Conservation (phyloP, 2,797 vertebrate genomes). For the Lycodopsis pacificus region DNA sequence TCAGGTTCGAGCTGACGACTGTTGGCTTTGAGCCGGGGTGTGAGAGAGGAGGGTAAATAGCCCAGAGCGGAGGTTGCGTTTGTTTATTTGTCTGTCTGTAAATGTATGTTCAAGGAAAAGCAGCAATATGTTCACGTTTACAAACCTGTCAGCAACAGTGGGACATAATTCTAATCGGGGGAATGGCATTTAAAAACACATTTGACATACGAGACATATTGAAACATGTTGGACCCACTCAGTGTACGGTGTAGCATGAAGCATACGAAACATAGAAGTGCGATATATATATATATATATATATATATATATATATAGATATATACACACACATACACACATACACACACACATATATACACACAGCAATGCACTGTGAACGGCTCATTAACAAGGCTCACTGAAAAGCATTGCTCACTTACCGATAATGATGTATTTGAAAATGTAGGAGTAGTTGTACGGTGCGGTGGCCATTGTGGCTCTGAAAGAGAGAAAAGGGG, state of each 20-base stretch:
- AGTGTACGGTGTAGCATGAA: no score
- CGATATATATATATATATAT: background rate
- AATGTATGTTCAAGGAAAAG: constrained; percentile 11
- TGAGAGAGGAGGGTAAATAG: constrained; percentile 24
- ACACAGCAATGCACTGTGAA: background rate
- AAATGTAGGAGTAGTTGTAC: constrained; percentile 99
- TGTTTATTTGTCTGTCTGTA: constrained; percentile 1
- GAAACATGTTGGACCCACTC: background rate
- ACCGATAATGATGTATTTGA: constrained; percentile 99
- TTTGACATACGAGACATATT: background rate
- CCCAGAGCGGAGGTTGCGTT: constrained; percentile 19
- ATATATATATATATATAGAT: no score
- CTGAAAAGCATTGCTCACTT: constrained; percentile 75
- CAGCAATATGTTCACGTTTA: background rate
- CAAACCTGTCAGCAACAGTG: background rate
- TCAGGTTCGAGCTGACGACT: background rate
- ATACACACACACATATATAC: no score
- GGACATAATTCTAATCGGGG: background rate
- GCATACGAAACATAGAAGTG: background rate
- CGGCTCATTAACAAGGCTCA: background rate
- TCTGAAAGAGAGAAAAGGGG: constrained; percentile 81
- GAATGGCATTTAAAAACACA: background rate
- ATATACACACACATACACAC: no score
- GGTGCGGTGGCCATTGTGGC: constrained; percentile 99
- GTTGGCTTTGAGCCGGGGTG: constrained; percentile 16